Evolutionary conservation across 1,140 invertebrate genomes (phyloP).

Genomic region (Microplitis mediator): DNA sequence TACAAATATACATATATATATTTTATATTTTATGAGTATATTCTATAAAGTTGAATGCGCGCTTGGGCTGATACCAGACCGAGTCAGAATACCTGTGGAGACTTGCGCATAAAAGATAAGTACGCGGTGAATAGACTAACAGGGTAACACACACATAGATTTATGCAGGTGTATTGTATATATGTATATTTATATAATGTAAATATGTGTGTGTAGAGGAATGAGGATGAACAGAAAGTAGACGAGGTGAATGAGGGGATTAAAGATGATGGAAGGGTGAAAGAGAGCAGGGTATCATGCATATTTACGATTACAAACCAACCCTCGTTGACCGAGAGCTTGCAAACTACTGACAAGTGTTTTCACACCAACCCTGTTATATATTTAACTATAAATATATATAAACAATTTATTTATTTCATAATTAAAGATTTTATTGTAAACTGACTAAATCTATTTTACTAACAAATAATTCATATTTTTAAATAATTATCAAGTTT

Average conservation of each 20-base stretch:
- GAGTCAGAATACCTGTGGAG: neutral
- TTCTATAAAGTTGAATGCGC: slow-evolving; percentile 26
- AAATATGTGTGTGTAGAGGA: no score
- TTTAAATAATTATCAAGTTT: no score
- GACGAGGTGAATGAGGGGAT: slow-evolving; percentile 25
- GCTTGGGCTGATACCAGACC: slow-evolving; percentile 18
- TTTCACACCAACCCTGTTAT: neutral
- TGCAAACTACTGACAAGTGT: slow-evolving; percentile 1
- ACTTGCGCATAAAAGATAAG: slow-evolving; percentile 37
- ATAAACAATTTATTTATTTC: neutral
- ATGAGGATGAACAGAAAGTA: neutral
- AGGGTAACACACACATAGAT: slow-evolving; percentile 3
- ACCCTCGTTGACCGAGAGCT: slow-evolving; percentile 24
- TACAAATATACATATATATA: neutral
- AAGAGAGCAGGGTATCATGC: slow-evolving; percentile 32
- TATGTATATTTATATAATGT: no score
- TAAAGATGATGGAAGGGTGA: slow-evolving; percentile 10
- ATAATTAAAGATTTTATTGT: no score
- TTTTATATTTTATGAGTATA: slow-evolving; percentile 7
- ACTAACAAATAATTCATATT: no score
- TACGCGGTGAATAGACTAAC: slow-evolving; percentile 44
- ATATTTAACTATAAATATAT: neutral
- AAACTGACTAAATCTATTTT: no score
- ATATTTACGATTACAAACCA: slow-evolving; percentile 44
- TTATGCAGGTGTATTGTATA: no score